Base-by-base conservation (phyloP, 2,113 vertebrate genomes). In the Lagenorhynchus albirostris region DNA sequence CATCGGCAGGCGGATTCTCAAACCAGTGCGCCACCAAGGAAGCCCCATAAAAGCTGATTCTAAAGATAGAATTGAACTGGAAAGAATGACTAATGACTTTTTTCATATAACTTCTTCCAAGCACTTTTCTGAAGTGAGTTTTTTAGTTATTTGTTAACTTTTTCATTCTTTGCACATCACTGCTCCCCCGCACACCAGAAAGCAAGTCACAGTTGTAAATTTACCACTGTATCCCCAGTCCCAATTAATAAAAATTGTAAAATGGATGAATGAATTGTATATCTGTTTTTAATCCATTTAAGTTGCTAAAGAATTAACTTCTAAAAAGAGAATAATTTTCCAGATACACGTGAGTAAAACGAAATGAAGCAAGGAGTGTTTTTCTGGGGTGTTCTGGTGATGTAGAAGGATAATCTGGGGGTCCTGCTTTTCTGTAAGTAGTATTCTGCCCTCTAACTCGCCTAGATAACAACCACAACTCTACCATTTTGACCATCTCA, bases 21-120 rank as follows among this genome's bases (percentile, higher is more conserved):
- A 53, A 53, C 50, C 50, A 53, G 14, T 53, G 50, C 14, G 0
- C 50, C 50, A 53, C 50, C 14, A 15, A 53, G 14, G 50, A 53
- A 53, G 50, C 50, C 50, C 50, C 50, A 15, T 96, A 86, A 85
- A 97, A 96, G 55, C 94, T 77, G 29, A 50, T 50, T 92, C 94
- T 97, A 95, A 96, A 98, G 96, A 94, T 92, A 94, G 86, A 65
- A 67, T 74, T 96, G 62, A 38, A 70, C 41, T 91, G 55, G 84
- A 86, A 89, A 90, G 85, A 89, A 33, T 86, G 60, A 94, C n/a
- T 88, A 50, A 70, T 73, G 47, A 73, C 20, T 92, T 86, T 83
- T 68, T 92, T 84, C 31, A 60, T 38, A 65, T 77, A 38, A 90
- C 80, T 84, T 96, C 41, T 95, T 95, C n/a, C 95, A 33, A 95